Percentiles rank a stretch among this genome's conserved stretches.
Conservation (phyloP, 2,888 invertebrate species). For the Catocala sponsa region DNA sequence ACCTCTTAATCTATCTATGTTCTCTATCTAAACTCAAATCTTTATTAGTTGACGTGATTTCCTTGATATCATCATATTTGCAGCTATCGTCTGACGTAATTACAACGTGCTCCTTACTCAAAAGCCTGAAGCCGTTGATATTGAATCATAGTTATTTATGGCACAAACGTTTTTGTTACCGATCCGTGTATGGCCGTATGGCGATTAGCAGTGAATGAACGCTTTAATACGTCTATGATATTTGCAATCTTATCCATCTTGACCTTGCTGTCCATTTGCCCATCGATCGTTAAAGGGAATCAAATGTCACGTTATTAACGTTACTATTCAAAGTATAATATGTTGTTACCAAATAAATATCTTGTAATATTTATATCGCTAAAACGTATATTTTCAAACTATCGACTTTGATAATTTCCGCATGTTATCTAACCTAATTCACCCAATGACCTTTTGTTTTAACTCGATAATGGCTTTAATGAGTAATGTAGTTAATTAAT, state of each 20-base stretch:
- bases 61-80: slow-evolving; percentile 27
- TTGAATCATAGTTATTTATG: slow-evolving; percentile 84
- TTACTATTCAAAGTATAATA: slow-evolving; percentile 4
- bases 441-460: slow-evolving; percentile 55
- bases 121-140: slow-evolving; percentile 70
- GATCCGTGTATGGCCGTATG: slow-evolving; percentile 64
- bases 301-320: slow-evolving; percentile 17
- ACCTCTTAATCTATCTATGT: not conserved
- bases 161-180: slow-evolving; percentile 73
- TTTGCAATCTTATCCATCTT: slow-evolving; percentile 52
- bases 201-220: slow-evolving; percentile 74
- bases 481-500: slow-evolving; percentile 39
- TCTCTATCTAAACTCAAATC: slow-evolving; percentile 4
- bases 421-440: slow-evolving; percentile 52
- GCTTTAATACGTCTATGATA: slow-evolving; percentile 68
- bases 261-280: slow-evolving; percentile 59
- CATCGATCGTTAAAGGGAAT: slow-evolving; percentile 21
- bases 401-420: slow-evolving; percentile 54
- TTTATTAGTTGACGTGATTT: slow-evolving; percentile 7
- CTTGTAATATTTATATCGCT: slow-evolving; percentile 24
- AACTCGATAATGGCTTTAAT: slow-evolving; percentile 49
- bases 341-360: slow-evolving; percentile 2
- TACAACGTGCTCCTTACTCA: slow-evolving; percentile 37
- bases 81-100: slow-evolving; percentile 59
- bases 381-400: slow-evolving; percentile 35